Evolutionary conservation across 2,888 invertebrate species (phyloP).

Genomic region (Netelia inedita): DNA sequence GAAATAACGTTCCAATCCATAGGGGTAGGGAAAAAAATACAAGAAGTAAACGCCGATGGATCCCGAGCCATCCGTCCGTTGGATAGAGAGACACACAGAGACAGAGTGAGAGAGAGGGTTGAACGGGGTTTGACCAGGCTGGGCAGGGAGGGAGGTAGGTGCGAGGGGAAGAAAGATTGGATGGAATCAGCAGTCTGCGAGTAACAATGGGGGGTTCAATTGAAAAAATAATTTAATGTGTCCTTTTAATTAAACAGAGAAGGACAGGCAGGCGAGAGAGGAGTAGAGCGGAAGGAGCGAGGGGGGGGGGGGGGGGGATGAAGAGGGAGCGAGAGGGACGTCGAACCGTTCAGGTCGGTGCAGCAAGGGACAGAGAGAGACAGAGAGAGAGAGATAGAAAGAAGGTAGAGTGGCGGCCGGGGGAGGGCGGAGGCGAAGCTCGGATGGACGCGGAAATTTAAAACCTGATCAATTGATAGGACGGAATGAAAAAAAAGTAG

Average conservation of each 20-base stretch:
- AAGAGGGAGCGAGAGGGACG: conserved; percentile 77
- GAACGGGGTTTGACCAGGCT: conserved; percentile 46
- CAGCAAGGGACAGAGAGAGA: conserved; percentile 29
- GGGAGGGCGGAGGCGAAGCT: conserved; percentile 80
- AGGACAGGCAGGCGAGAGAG: conserved; percentile 76
- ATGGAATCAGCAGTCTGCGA: conserved; percentile 84
- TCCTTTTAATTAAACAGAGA: conserved; percentile 84
- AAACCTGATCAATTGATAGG: conserved; percentile 86
- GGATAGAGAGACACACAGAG: conserved; percentile 66
- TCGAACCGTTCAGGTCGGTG: conserved; percentile 37
- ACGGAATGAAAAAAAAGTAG: conserved; percentile 85
- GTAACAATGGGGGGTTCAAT: conserved; percentile 84
- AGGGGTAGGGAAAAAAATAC: conserved; percentile 55
- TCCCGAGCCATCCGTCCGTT: conserved; percentile 52
- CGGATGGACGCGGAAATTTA: conserved; percentile 86
- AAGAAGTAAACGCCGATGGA: conserved; percentile 68
- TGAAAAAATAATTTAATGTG: conserved; percentile 85
- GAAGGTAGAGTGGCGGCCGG: conserved; percentile 79
- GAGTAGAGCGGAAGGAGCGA: conserved; percentile 78
- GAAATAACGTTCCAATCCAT: conserved; percentile 70
- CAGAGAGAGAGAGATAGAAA: conserved; percentile 70
- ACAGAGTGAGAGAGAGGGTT: conserved; percentile 68
- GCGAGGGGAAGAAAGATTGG: conserved; percentile 80
- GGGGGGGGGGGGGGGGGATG: conserved; percentile 76
- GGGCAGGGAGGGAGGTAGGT: conserved; percentile 66